Conservation (phyloP, 2,113 vertebrate genomes). For the Petrocephalus zakoni region DNA sequence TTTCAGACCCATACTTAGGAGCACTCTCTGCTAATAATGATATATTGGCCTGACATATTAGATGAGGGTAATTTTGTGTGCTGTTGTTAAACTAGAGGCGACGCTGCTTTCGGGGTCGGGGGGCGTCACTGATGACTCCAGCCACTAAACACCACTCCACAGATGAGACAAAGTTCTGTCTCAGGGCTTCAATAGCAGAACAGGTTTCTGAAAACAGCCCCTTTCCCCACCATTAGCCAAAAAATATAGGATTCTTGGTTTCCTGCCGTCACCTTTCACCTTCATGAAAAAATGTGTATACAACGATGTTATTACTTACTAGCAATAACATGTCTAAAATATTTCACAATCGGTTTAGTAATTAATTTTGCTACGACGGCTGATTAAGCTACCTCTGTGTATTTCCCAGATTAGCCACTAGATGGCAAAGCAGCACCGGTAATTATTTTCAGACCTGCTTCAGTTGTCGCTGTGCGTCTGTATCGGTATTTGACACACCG, state of each 20-base stretch:
- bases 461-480: not conserved
- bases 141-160: not conserved
- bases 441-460: not conserved
- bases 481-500: not conserved
- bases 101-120: not conserved
- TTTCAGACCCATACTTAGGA: slow-evolving; percentile 1
- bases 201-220: not conserved
- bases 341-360: not conserved
- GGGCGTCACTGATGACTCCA: not conserved
- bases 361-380: not conserved
- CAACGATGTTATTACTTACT: not conserved
- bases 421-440: not conserved
- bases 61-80: not conserved
- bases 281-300: too few relatives aligned
- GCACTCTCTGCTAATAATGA: slow-evolving; percentile 1
- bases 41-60: not conserved
- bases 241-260: not conserved
- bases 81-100: not conserved
- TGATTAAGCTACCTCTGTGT: not conserved
- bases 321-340: not conserved
- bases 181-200: not conserved
- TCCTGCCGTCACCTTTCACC: not conserved
- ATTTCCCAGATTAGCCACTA: not conserved
- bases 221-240: not conserved
- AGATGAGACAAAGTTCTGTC: not conserved